Conservation (phyloP, 2,797 vertebrate genomes). For the Ispidina picta region DNA sequence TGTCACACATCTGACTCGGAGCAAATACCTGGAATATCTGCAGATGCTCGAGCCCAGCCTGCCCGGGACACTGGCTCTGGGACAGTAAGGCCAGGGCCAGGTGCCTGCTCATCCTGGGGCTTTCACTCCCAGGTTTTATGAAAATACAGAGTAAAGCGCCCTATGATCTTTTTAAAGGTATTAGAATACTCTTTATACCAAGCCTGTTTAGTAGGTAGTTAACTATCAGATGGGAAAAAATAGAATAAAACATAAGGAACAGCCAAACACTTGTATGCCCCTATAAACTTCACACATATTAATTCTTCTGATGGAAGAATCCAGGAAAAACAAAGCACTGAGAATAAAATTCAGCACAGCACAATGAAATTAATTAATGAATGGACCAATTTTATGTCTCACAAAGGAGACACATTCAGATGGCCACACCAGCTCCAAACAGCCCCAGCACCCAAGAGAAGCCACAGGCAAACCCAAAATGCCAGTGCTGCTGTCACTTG, state of each 20-base stretch:
- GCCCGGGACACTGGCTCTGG: background rate
- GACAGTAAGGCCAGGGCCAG: background rate
- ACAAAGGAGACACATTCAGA: background rate
- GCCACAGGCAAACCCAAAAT: background rate
- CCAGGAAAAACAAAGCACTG: background rate
- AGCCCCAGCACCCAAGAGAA: background rate
- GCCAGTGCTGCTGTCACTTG: background rate
- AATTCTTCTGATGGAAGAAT: background rate
- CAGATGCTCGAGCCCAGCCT: accelerated
- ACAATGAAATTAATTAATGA: background rate
- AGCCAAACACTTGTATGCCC: accelerated
- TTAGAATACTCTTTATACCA: background rate
- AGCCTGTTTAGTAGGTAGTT: background rate
- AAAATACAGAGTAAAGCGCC: background rate
- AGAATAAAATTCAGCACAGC: background rate
- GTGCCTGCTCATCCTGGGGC: background rate
- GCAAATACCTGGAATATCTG: accelerated
- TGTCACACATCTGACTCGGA: accelerated
- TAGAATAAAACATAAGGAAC: background rate
- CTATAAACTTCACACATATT: background rate
- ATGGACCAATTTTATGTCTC: background rate
- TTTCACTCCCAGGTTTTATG: background rate
- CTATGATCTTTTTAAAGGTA: background rate
- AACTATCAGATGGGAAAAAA: background rate
- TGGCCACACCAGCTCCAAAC: background rate